Percentiles rank a stretch among this genome's conserved stretches.
Conservation (phyloP, 1,140 invertebrate species). For the Galendromus occidentalis region DNA sequence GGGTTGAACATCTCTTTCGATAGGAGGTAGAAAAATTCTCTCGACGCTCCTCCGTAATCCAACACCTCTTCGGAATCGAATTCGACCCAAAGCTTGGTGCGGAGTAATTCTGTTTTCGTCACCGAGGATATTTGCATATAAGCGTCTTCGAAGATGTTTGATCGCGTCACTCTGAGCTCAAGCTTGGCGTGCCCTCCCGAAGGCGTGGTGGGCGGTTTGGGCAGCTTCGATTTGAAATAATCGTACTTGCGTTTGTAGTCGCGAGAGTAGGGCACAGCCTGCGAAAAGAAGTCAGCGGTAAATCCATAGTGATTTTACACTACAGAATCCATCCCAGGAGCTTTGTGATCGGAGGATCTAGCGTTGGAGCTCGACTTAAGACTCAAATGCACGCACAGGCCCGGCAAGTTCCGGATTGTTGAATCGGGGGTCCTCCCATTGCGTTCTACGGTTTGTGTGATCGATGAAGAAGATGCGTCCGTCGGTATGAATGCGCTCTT, state of each 20-base stretch:
- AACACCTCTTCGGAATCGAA: slow-evolving; percentile 91
- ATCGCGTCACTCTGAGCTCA: slow-evolving; percentile 75
- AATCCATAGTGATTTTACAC: too few species aligned
- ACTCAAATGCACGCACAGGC: slow-evolving; percentile 40
- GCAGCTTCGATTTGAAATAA: slow-evolving; percentile 81
- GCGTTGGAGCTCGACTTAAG: neutral
- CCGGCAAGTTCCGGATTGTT: slow-evolving; percentile 90
- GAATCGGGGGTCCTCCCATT: slow-evolving; percentile 96
- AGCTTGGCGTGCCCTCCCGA: slow-evolving; percentile 46
- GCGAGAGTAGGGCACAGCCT: slow-evolving; percentile 85
- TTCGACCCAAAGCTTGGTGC: slow-evolving; percentile 94
- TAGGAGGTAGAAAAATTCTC: slow-evolving; percentile 95
- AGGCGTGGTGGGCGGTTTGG: slow-evolving; percentile 59
- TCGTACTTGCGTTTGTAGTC: slow-evolving; percentile 98
- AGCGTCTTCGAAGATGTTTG: slow-evolving; percentile 85
- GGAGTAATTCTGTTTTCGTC: slow-evolving; percentile 61
- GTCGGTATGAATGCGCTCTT: slow-evolving; percentile 83
- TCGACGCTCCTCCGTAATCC: slow-evolving; percentile 87
- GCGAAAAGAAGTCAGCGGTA: slow-evolving; percentile 21
- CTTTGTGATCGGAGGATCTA: neutral
- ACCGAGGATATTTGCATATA: slow-evolving; percentile 58
- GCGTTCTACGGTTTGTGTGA: slow-evolving; percentile 84
- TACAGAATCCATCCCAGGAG: neutral
- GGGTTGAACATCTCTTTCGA: slow-evolving; percentile 99
- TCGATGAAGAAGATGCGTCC: slow-evolving; percentile 96